Conservation (phyloP, 2,797 vertebrate genomes). For the Danio kyathit region DNA sequence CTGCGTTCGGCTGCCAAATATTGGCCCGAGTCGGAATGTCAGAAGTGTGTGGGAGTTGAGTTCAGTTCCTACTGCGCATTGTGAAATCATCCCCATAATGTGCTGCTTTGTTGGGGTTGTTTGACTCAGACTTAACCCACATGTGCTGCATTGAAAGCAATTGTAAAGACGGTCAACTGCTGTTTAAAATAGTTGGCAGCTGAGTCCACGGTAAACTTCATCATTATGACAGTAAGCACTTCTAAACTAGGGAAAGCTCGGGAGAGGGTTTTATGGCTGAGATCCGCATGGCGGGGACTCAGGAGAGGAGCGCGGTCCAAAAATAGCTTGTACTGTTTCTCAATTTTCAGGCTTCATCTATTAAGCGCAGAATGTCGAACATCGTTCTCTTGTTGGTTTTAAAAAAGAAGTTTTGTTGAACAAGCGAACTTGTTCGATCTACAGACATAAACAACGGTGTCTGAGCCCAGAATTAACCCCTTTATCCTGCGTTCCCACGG, state of each 20-base stretch:
- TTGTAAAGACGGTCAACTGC: slow-evolving; percentile 50
- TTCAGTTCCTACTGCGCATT: slow-evolving; percentile 55
- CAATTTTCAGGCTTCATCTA: slow-evolving; percentile 44
- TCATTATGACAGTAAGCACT: slow-evolving; percentile 39
- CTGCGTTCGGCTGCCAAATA: slow-evolving; percentile 70
- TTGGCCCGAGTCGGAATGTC: slow-evolving; percentile 83
- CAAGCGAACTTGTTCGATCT: slow-evolving; percentile 69
- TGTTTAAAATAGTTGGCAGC: slow-evolving; percentile 32
- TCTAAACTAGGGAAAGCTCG: slow-evolving; percentile 29
- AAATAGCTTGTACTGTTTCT: slow-evolving; percentile 61
- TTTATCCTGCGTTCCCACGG: slow-evolving; percentile 75
- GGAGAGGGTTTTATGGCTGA: slow-evolving; percentile 33
- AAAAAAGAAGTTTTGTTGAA: slow-evolving; percentile 63
- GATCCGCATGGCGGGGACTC: slow-evolving; percentile 23
- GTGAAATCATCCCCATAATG: slow-evolving; percentile 60
- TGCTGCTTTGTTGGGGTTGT: slow-evolving; percentile 53
- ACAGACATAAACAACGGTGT: slow-evolving; percentile 72
- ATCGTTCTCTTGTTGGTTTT: slow-evolving; percentile 11
- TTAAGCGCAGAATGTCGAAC: slow-evolving; percentile 46
- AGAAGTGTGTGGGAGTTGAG: slow-evolving; percentile 78
- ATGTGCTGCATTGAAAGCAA: slow-evolving; percentile 27
- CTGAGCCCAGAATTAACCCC: slow-evolving; percentile 77
- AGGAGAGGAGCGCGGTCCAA: slow-evolving; percentile 15
- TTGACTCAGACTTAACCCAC: slow-evolving; percentile 36
- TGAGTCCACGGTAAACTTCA: slow-evolving; percentile 35